Conservation (phyloP, 2,888 invertebrate species). For the Caenorhabditis parvicauda region DNA sequence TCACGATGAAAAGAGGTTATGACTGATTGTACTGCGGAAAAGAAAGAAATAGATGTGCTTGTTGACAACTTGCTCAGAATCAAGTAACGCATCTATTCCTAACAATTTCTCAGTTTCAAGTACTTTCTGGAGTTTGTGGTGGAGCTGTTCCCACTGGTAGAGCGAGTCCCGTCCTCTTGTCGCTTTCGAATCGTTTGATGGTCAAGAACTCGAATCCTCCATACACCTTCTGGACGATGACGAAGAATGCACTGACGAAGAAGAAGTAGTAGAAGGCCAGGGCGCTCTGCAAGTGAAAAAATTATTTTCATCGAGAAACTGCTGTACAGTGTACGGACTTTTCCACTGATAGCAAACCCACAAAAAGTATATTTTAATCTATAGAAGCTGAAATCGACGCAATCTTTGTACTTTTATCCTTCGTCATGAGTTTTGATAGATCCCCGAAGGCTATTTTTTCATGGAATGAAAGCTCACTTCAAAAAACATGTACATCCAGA, state of each 20-base stretch:
- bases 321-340: too few species aligned
- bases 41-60: too few species aligned
- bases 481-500: constrained; percentile 48
- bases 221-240: constrained; percentile 30
- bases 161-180: too few species aligned
- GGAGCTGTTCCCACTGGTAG: neutral
- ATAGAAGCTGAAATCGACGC: too few species aligned
- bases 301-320: neutral
- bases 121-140: too few species aligned
- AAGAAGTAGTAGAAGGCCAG: constrained; percentile 35
- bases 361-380: too few species aligned
- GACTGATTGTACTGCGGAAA: too few species aligned
- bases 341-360: neutral
- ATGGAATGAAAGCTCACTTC: constrained; percentile 11
- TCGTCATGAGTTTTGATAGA: neutral
- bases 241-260: constrained; percentile 24
- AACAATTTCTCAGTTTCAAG: too few species aligned
- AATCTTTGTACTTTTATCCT: too few species aligned
- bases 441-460: neutral
- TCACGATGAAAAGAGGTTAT: too few species aligned
- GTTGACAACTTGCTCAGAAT: too few species aligned
- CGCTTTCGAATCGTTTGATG: constrained; percentile 39
- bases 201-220: constrained; percentile 53
- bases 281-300: constrained; percentile 19
- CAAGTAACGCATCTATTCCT: too few species aligned